Evolutionary conservation across 2,888 invertebrate species (phyloP).

Genomic region (Siphlonurus alternatus): DNA sequence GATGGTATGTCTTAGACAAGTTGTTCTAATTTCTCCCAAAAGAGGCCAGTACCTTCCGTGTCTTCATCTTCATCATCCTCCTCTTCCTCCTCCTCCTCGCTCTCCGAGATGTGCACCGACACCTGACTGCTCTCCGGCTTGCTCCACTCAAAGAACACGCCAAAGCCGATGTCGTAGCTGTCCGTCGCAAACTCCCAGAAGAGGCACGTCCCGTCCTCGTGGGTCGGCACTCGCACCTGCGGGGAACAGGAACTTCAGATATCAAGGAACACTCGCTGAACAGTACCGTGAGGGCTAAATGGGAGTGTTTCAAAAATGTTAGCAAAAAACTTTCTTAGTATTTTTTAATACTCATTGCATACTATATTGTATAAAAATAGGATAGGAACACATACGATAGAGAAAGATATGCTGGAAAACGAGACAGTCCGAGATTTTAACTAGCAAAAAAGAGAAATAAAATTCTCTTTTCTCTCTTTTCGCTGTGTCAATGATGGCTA

Average conservation of each 20-base stretch:
- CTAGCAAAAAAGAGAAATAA: too few species aligned
- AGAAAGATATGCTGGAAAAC: too few species aligned
- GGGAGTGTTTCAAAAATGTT: neutral
- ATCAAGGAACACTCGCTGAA: neutral
- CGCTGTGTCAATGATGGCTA: too few species aligned
- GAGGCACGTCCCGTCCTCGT: conserved; percentile 76
- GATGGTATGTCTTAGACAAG: neutral
- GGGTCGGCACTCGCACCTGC: conserved; percentile 82
- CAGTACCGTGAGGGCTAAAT: neutral
- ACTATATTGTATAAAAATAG: too few species aligned
- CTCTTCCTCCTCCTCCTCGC: conserved; percentile 76
- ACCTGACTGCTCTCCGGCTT: conserved; percentile 68
- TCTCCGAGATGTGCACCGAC: conserved; percentile 91
- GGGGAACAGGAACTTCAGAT: conserved; percentile 1
- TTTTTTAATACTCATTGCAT: too few species aligned
- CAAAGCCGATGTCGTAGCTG: conserved; percentile 94
- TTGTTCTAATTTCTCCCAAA: too few species aligned
- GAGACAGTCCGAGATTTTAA: too few species aligned
- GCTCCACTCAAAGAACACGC: conserved; percentile 96
- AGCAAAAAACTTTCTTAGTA: too few species aligned
- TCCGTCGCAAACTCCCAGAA: conserved; percentile 99
- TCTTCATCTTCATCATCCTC: conserved; percentile 42
- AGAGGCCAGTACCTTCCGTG: conserved; percentile 7
- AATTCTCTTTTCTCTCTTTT: too few species aligned
- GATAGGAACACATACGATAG: too few species aligned